A percentile compares a stretch with the other conserved stretches of the same genome.
Conservation (phyloP, 2,113 vertebrate species). For the Zootoca vivipara region DNA sequence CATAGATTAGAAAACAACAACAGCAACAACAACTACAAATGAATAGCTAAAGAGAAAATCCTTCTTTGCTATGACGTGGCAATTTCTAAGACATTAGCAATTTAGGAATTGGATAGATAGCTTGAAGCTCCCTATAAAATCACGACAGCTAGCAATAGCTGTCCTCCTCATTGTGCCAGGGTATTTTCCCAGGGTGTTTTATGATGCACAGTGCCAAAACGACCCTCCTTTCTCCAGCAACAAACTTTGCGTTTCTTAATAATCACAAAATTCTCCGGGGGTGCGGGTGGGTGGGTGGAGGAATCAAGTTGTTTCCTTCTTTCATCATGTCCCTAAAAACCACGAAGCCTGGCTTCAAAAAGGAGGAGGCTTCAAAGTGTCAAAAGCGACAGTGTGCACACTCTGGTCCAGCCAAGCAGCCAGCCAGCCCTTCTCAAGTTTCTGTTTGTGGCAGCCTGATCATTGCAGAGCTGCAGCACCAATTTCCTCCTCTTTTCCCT, state of each 20-base stretch:
- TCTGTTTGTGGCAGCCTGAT: constrained; percentile 54
- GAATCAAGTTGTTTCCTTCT: constrained; percentile 30
- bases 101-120: neutral
- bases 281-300: neutral
- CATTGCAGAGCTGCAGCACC: neutral
- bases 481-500: constrained; percentile 35
- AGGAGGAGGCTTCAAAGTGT: constrained; percentile 1
- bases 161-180: neutral
- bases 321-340: neutral
- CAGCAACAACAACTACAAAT: neutral
- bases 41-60: neutral
- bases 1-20: neutral
- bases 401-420: constrained; percentile 37
- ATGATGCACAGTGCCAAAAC: neutral
- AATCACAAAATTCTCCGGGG: neutral
- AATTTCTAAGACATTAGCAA: neutral
- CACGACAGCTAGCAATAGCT: neutral
- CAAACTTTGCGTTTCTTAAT: constrained; percentile 13
- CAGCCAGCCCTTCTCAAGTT: constrained; percentile 24
- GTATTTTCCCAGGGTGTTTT: neutral
- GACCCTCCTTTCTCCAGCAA: neutral
- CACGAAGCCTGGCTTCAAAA: constrained; percentile 31
- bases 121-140: neutral
- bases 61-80: neutral
- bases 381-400: neutral